Evolutionary conservation across 2,797 vertebrate species (phyloP).

Genomic region (Bradypus variegatus): DNA sequence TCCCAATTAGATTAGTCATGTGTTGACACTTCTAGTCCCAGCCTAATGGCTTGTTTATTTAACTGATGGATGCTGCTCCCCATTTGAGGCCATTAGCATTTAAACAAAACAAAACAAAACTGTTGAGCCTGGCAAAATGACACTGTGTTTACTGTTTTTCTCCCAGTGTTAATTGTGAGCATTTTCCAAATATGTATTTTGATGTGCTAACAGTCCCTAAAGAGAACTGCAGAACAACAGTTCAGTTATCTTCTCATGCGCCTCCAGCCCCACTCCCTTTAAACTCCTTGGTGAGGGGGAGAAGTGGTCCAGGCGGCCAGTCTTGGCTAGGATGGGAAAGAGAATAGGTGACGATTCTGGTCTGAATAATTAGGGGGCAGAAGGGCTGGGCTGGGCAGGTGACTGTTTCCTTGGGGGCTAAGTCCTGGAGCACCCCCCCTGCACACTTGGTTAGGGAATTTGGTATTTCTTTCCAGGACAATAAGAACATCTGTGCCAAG

Average conservation of each 20-base stretch:
- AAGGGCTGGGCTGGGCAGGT: neutral
- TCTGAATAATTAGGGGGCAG: conserved; percentile 30
- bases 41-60: conserved; percentile 68
- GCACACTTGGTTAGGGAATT: conserved; percentile 42
- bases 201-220: conserved; percentile 58
- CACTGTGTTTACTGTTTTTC: conserved; percentile 60
- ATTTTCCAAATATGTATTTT: conserved; percentile 67
- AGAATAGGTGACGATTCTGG: neutral
- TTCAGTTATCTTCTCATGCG: conserved; percentile 13
- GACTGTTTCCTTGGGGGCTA: conserved; percentile 33
- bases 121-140: conserved; percentile 66
- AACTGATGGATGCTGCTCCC: conserved; percentile 67
- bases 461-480: conserved; percentile 59
- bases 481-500: conserved; percentile 66
- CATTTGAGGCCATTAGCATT: conserved; percentile 67
- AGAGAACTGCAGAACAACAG: conserved; percentile 32
- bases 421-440: neutral
- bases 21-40: conserved; percentile 65
- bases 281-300: conserved; percentile 30
- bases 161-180: conserved; percentile 59
- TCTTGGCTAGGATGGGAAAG: conserved; percentile 30
- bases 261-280: conserved; percentile 2
- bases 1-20: conserved; percentile 67
- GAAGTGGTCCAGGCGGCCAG: neutral
- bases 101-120: conserved; percentile 68